phyloP scores from a whole-genome alignment of 1,140 invertebrate genomes.

The Steinernema feltiae region DNA sequence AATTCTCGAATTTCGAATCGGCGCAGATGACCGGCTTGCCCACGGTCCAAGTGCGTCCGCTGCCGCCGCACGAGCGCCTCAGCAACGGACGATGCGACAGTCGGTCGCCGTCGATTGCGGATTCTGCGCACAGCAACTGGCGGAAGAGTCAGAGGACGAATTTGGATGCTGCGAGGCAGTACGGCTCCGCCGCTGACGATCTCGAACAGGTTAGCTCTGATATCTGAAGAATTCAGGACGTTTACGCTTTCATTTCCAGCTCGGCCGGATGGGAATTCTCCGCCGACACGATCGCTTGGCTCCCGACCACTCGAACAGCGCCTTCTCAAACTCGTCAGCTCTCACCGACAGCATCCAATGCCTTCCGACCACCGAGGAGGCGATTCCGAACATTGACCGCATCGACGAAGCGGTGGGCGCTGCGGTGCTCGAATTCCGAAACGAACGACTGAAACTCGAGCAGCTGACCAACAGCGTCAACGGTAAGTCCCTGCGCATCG shows the following conservation, averaged over 20 bases:
- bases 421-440: conserved; percentile 20
- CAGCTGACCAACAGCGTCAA: not conserved
- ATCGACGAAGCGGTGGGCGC: conserved; percentile 23
- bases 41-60: conserved; percentile 21
- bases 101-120: conserved; percentile 26
- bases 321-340: not conserved
- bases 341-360: conserved; percentile 29
- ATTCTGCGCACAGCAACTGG: conserved; percentile 22
- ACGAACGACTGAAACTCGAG: conserved; percentile 1
- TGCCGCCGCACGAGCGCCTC: conserved; percentile 13
- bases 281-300: conserved; percentile 17
- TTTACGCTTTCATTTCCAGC: conserved; percentile 18
- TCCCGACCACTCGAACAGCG: conserved; percentile 22
- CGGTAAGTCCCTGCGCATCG: not conserved
- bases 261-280: conserved; percentile 22
- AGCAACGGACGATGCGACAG: conserved; percentile 27
- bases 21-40: conserved; percentile 30
- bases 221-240: not conserved
- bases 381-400: not conserved
- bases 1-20: conserved; percentile 27
- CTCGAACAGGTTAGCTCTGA: conserved; percentile 16
- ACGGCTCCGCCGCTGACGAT: conserved; percentile 26
- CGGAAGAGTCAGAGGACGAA: conserved; percentile 14
- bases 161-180: conserved; percentile 17
- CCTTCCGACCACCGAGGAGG: conserved; percentile 27